Conservation (phyloP, 2,888 invertebrate genomes). For the Deilephila porcellus region DNA sequence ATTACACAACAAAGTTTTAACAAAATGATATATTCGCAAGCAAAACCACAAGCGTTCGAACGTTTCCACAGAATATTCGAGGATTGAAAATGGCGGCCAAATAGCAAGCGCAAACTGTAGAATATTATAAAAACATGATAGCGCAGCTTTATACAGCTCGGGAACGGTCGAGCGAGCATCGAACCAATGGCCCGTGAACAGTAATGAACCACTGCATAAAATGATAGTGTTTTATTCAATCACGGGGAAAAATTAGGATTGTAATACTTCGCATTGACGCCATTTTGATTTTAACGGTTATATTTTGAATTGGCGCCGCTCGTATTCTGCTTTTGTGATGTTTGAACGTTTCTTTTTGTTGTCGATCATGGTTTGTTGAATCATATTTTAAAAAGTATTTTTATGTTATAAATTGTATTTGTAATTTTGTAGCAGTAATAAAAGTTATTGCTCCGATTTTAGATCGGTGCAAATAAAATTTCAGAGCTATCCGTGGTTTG, state of each 20-base stretch:
- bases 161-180: slow-evolving; percentile 37
- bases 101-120: slow-evolving; percentile 18
- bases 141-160: slow-evolving; percentile 19
- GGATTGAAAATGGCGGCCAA: slow-evolving; percentile 16
- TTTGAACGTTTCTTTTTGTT: neutral
- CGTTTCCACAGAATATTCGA: neutral
- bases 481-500: no score
- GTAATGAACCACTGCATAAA: slow-evolving; percentile 43
- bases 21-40: neutral
- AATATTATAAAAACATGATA: slow-evolving; percentile 27
- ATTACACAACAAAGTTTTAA: no score
- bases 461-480: no score
- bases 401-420: no score
- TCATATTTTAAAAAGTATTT: no score
- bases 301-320: neutral
- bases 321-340: neutral
- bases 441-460: no score
- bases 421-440: no score
- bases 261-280: slow-evolving; percentile 8
- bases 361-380: no score
- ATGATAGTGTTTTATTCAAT: slow-evolving; percentile 27
- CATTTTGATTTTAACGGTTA: slow-evolving; percentile 18
- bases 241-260: slow-evolving; percentile 25
- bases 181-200: slow-evolving; percentile 47
- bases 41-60: neutral